Evolutionary conservation across 2,113 vertebrate genomes (phyloP), one percentile per base, ranked within the genome.

Genomic region (Nematolebias whitei): DNA sequence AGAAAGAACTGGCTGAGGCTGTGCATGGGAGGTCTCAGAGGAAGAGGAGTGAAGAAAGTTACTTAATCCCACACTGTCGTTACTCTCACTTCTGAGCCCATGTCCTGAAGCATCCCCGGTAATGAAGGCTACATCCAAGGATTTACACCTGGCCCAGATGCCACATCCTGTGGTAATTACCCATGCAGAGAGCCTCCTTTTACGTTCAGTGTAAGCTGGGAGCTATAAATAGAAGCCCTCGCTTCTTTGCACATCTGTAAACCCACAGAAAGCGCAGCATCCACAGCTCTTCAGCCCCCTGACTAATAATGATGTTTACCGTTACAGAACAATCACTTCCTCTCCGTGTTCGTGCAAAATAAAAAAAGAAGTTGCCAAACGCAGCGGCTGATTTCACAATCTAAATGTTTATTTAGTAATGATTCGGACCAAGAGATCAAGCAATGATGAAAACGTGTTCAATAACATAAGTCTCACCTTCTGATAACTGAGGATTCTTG

Each of bases 31-130:
- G 68, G 70, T 35, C 67, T 69, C 5, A 35, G 49, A 54, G 70
- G 70, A 71, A 76, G 74, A 71, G 39, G 48, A 80, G 73, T 19
- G n/a, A 60, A 74, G 72, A 74, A 64, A 78, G 83, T 71, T 72
- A 74, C 82, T 79, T 89, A 84, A 88, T 89, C 80, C 85, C 79
- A 73, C 69, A 63, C 77, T 83, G 83, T 88, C 86, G 86, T 89
- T 91, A 89, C 83, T 74, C 80, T 67, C 76, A 73, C 81, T 85
- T 82, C 85, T 83, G 70, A 84, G 79, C 70, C 38, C 71, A 64
- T 66, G 71, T 76, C 73, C 58, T 67, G 35, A 5, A 85, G 80
- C 64, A 63, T 64, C 51, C 41, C 11, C 50, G 51, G 23, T 89
- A 89, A 90, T 81, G 80, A 90, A 83, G 84, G 79, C 82, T 76